Evolutionary conservation across 2,797 vertebrate genomes (phyloP).

Genomic region (Tokudaia tokunoshimensis): DNA sequence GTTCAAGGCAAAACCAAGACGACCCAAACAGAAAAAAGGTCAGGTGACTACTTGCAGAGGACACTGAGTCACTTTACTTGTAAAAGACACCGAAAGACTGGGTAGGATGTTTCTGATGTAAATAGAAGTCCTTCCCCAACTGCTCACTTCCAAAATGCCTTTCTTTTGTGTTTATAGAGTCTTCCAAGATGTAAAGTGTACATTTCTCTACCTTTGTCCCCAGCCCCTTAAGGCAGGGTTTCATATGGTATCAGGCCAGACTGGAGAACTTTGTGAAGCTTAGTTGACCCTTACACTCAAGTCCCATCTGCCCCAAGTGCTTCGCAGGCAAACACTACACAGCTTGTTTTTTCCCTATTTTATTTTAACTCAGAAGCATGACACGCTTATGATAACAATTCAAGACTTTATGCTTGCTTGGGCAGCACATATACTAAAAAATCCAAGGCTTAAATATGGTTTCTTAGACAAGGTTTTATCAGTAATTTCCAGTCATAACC

Average conservation of each 20-base stretch:
- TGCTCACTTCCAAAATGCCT: neutral
- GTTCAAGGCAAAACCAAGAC: neutral
- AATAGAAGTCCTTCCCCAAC: neutral
- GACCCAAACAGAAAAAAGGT: neutral
- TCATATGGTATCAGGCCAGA: neutral
- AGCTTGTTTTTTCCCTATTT: neutral
- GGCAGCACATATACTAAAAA: neutral
- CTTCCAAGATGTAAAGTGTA: neutral
- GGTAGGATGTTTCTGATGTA: neutral
- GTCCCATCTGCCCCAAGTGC: neutral
- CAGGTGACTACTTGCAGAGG: neutral
- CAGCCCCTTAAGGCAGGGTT: neutral
- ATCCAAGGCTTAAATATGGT: neutral
- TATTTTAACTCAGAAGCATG: neutral
- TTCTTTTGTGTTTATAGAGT: neutral
- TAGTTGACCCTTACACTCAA: neutral
- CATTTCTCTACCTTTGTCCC: neutral
- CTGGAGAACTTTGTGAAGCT: too few relatives aligned
- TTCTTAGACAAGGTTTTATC: neutral
- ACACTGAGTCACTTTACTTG: neutral
- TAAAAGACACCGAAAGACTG: neutral
- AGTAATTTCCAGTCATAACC: slow-evolving; percentile 2
- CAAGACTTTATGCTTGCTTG: neutral
- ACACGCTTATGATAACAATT: neutral
- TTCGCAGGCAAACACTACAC: neutral